Evolutionary conservation across 23 tunicate species (phyloP).

Genomic region (Halocynthia aurantium): DNA sequence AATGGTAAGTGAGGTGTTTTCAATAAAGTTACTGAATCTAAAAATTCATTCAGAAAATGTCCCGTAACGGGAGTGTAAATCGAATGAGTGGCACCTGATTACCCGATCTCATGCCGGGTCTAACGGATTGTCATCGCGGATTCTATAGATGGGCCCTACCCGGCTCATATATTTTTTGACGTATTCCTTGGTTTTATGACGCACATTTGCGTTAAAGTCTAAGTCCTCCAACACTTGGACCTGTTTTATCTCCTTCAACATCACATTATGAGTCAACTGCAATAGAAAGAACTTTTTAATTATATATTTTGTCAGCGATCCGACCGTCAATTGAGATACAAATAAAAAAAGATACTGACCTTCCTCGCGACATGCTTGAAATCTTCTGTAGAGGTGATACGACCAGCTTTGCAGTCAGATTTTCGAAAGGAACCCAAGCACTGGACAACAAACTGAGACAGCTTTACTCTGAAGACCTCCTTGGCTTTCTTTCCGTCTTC

Average conservation of each 20-base stretch:
- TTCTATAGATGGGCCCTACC: constrained; percentile 67
- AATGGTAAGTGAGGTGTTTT: no score
- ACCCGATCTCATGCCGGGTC: background rate
- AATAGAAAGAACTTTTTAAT: background rate
- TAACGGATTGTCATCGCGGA: constrained; percentile 41
- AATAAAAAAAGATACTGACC: constrained; percentile 31
- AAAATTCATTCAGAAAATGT: no score
- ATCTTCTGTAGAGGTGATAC: constrained; percentile 75
- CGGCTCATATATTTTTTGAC: constrained; percentile 80
- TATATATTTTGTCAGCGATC: background rate
- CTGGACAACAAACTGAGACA: constrained; percentile 80
- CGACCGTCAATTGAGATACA: background rate
- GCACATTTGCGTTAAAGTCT: constrained; percentile 78
- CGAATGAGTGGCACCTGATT: no score
- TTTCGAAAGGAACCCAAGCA: constrained; percentile 62
- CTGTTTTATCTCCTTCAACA: constrained; percentile 81
- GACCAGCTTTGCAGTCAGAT: constrained; percentile 66
- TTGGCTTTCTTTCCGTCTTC: constrained; percentile 64
- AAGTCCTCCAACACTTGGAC: constrained; percentile 87
- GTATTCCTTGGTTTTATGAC: constrained; percentile 85
- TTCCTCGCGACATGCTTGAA: constrained; percentile 82
- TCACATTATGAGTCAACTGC: constrained; percentile 66
- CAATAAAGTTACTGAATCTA: no score
- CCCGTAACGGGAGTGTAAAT: no score
- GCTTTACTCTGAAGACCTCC: constrained; percentile 49